phyloP scores from a whole-genome alignment of 2,113 vertebrate species.

The Amphilophus citrinellus region DNA sequence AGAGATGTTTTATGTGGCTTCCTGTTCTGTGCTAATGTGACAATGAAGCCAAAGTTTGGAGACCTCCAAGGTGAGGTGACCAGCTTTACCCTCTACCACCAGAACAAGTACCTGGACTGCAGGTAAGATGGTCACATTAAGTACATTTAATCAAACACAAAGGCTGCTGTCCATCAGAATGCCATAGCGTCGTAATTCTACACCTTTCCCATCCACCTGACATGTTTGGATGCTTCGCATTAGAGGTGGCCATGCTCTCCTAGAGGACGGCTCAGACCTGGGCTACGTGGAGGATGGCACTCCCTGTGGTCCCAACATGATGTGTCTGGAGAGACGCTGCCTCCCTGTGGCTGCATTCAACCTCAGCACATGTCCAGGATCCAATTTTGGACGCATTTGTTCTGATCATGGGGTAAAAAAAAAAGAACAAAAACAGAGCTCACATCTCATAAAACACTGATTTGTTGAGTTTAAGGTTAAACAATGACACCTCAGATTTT shows the following conservation, averaged over 20 bases:
- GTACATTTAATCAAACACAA: background rate
- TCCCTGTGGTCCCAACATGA: slow-evolving; percentile 94
- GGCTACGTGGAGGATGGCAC: slow-evolving; percentile 96
- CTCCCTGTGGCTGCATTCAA: slow-evolving; percentile 91
- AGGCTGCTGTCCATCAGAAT: fast-evolving
- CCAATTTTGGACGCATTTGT: slow-evolving; percentile 86
- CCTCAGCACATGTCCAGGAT: slow-evolving; percentile 91
- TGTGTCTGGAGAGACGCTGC: slow-evolving; percentile 94
- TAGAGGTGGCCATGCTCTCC: slow-evolving; percentile 92
- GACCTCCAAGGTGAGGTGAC: slow-evolving; percentile 92
- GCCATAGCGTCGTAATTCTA: background rate
- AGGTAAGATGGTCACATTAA: slow-evolving; percentile 76
- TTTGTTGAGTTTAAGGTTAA: background rate
- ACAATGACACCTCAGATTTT: fast-evolving
- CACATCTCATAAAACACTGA: background rate
- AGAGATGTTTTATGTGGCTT: slow-evolving; percentile 96
- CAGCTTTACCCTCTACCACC: slow-evolving; percentile 93
- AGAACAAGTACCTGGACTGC: slow-evolving; percentile 95
- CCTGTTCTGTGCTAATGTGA: slow-evolving; percentile 92
- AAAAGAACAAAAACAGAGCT: background rate
- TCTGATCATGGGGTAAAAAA: slow-evolving; percentile 91
- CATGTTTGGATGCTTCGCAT: background rate
- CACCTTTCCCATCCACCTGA: background rate
- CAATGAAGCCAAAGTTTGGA: slow-evolving; percentile 87
- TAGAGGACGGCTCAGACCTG: slow-evolving; percentile 92